Base-by-base conservation (phyloP, 2,797 vertebrate species). In the Pogoniulus pusillus region DNA sequence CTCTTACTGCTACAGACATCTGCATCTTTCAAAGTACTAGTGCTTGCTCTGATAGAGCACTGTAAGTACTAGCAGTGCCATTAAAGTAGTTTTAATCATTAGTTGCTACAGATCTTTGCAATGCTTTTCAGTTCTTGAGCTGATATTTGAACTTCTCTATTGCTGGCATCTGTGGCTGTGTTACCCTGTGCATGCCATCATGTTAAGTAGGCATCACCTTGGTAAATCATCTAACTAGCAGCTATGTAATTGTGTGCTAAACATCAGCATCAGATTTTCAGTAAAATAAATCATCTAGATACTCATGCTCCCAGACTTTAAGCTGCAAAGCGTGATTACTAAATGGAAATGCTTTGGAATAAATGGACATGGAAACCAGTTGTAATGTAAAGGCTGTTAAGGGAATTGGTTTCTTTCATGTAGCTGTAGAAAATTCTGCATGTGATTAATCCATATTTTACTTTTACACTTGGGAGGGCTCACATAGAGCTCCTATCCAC, bases 401-500 rank as follows among this genome's bases (percentile, higher is more conserved):
- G 34, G 53, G 34, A 85, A 39, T 82, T n/a, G 55, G 10, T 49
- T 7, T 43, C 6, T 78, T 34, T 87, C 55, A 72, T 8, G 7
- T 10, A 58, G 29, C 55, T 78, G 41, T 54, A 49, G 35, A 78
- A 89, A 34, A 64, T 73, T 55, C 23, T 70, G 8, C 13, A 4
- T 18, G 24, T 68, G 45, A 29, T 58, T 18, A 64, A 78, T 51
- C 37, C 39, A 5, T 20, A 27, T 47, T 55, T 89, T 45, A 24
- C 35, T 81, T 83, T 49, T 70, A 18, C 5, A 9, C 1, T 39
- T 75, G 23, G 34, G 64, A 86, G 51, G 41, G 41, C 24, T 78
- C 10, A 10, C 11, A 2, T 6, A 49, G 29, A 20, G 22, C 35
- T 75, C 1, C 35, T 1, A 1, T 34, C n/a, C 7, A 35, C 27